These are phyloP conservation scores for Halisarca cf. caerulea DNA, from an alignment of 37 sponge, comb jelly and placozoan genomes.

Conservation along the genomic window DNA sequence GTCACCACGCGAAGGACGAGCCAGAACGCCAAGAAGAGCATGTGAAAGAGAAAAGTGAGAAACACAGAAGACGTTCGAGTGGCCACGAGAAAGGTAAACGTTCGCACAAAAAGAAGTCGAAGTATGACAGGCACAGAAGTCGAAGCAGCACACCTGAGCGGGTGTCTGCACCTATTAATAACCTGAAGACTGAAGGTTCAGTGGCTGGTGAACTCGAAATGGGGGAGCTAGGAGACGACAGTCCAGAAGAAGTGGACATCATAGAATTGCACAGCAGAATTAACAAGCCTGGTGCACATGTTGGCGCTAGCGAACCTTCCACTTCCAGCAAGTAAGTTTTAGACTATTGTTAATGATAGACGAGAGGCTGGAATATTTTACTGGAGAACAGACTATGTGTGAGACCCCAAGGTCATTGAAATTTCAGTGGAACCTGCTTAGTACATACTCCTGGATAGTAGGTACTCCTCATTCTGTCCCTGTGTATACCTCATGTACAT, in stretches of 20 bases:
- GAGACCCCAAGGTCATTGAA: too few relatives aligned
- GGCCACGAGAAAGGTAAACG: background rate
- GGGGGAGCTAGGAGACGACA: slow-evolving; percentile 3
- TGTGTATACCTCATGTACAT: too few relatives aligned
- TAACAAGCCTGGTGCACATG: too few relatives aligned
- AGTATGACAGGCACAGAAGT: background rate
- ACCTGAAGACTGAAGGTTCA: background rate
- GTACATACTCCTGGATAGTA: too few relatives aligned
- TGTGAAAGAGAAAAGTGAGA: background rate
- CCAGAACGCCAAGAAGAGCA: background rate
- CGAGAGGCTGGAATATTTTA: too few relatives aligned
- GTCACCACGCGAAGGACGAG: background rate
- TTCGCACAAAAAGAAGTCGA: slow-evolving; percentile 1
- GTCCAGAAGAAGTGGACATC: slow-evolving; percentile 22
- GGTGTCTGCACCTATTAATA: background rate
- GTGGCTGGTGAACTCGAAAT: background rate
- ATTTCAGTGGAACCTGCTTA: too few relatives aligned
- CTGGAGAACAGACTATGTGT: too few relatives aligned
- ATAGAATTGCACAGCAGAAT: background rate
- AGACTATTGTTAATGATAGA: too few relatives aligned
- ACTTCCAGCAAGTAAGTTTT: too few relatives aligned
- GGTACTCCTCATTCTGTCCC: too few relatives aligned
- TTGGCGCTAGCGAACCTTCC: too few relatives aligned
- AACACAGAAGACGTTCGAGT: background rate
- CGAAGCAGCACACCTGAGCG: background rate